Conservation (phyloP, 2,888 invertebrate genomes). For the Campoplex capitator region DNA sequence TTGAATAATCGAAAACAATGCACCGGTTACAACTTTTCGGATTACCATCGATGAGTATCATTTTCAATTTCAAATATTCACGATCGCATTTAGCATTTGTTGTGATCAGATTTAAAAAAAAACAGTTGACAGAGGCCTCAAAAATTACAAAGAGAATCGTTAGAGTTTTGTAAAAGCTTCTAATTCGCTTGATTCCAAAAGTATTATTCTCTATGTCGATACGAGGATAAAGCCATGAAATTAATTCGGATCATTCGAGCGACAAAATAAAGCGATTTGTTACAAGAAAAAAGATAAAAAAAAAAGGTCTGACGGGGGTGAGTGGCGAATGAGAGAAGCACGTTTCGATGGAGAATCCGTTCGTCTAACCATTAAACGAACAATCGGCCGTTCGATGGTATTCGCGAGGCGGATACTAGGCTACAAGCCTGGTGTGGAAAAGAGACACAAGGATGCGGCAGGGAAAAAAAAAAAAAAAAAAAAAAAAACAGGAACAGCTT, state of each 20-base stretch:
- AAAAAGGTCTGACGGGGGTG: not conserved
- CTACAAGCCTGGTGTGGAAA: not conserved
- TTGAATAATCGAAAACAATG: not conserved
- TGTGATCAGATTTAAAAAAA: not conserved
- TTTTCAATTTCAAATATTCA: too few species aligned
- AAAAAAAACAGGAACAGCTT: slow-evolving; percentile 9
- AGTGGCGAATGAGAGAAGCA: not conserved
- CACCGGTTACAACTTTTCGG: not conserved
- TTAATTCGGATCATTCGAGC: slow-evolving; percentile 3
- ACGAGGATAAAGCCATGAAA: too few species aligned
- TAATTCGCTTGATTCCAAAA: not conserved
- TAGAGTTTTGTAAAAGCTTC: not conserved
- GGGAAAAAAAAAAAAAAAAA: not conserved
- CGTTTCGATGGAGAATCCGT: slow-evolving; percentile 4
- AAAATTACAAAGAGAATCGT: not conserved
- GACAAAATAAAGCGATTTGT: slow-evolving; percentile 3
- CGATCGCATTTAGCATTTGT: not conserved
- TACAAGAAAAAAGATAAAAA: slow-evolving; percentile 1
- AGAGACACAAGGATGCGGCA: not conserved
- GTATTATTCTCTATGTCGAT: not conserved
- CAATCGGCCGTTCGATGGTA: slow-evolving; percentile 31
- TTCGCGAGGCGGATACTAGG: not conserved
- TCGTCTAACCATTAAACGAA: slow-evolving; percentile 36
- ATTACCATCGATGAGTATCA: not conserved
- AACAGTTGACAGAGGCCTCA: not conserved